Evolutionary conservation across 2,797 vertebrate genomes (phyloP), one percentile per base, ranked within the genome.

Genomic region (Clamator glandarius): DNA sequence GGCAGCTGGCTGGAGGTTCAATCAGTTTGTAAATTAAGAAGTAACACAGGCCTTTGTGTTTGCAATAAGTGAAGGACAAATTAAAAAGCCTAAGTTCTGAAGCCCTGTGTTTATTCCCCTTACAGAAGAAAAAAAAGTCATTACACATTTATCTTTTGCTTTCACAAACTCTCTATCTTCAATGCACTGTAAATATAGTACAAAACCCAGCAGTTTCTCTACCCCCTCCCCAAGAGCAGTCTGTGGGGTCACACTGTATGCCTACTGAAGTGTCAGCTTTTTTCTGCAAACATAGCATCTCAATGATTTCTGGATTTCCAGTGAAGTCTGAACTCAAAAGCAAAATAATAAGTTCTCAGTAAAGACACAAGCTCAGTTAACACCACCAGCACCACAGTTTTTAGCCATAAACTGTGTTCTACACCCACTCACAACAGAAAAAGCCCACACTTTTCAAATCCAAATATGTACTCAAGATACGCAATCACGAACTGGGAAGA

Each of bases 161-260:
- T 15, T 82, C 76, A 36, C 17, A 33, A 73, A 46, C 39, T 42
- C 25, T 36, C 28, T 50, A n/a, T 36, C 26, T 35, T 46, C 36
- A 48, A 19, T 39, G 11, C 5, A 68, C 59, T 8, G 26, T 42
- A 57, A 73, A 70, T 86, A 5, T 7, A 39, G 5, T 7, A 55
- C 25, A 33, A 80, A 83, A 12, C 70, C n/a, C 1, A 51, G 33
- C 12, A 55, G 11, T 6, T 26, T n/a, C 35, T 61, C 15, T 28
- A 4, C 10, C 8, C 4, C 36, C 7, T 6, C 2, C 4, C 8
- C 17, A 64, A 12, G 14, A 1, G 6, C 13, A 39, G 19, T 52
- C 36, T 83, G 20, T 44, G 28, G 7, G 12, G 26, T 74, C 61
- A 81, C 36, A 14, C 4, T 26, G 28, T 24, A 84, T 19, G 7